Base-by-base conservation (phyloP, 2,797 vertebrate genomes). In the Nyctalus aviator region DNA sequence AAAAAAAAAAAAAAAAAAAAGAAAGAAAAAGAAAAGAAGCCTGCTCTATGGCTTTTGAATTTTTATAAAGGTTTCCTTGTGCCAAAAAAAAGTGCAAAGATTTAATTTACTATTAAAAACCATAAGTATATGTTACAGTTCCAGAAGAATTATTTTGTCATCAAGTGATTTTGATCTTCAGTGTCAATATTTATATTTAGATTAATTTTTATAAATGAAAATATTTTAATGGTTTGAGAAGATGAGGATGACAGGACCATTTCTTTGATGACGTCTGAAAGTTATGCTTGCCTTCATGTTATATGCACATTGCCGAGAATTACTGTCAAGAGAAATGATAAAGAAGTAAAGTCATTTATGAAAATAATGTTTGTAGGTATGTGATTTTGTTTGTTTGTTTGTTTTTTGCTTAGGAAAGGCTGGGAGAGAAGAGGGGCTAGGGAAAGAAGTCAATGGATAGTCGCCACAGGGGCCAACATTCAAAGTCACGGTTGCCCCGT, bases 201-300 rank as follows among this genome's bases (percentile, higher is more conserved):
- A 98, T 98, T 97, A 97, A 97, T 98, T 98, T 98, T 98, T 98
- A 98, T 98, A 98, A 98, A 98, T 98, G 95, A 98, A 97, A 97
- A 97, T 98, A 98, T 98, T 98, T 98, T 98, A 98, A 98, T 96
- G 97, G 98, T 97, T 97, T 87, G 93, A 96, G 97, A 97, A 96
- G 98, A 97, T 90, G 94, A 98, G 96, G 96, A 97, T 76, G 95
- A 84, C 94, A 96, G 87, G 93, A 96, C 87, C 91, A 91, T 96
- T 96, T 97, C 95, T 97, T 97, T 96, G 97, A 97, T 94, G 97
- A 94, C 97, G 94, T 98, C 94, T 94, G 96, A 97, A 97, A 98
- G 96, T 97, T 96, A 94, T 96, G 98, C 98, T 98, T 98, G 97
- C 98, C 95, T 98, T 98, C 97, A 94, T 96, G 97, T 98, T 97